Base-by-base conservation (phyloP, 2,113 vertebrate species). In the Tupaia tana region DNA sequence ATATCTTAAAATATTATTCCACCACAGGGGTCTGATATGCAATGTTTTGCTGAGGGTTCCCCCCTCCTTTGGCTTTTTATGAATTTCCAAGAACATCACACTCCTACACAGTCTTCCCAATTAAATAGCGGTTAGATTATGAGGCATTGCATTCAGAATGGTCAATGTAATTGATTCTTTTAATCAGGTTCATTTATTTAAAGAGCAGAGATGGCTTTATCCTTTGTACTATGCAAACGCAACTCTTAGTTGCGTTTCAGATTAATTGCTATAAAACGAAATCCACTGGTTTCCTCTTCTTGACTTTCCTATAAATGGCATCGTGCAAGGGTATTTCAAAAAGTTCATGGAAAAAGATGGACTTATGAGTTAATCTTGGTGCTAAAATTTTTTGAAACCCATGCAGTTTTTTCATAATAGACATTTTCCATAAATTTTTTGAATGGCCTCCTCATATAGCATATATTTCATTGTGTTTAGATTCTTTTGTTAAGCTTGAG, bases 1-100 rank as follows among this genome's bases (percentile, higher is more conserved):
- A 70, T 12, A 78, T 90, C 91, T 85, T 92, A 87, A 90, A 96
- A 90, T 88, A 92, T 86, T 85, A 80, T 89, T 85, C 80, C 29
- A 63, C 80, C 34, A 27, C 16, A 61, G 54, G 27, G 5, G 34
- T 71, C 24, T 77, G 54, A 34, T 43, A 69, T 52, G 20, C 18
- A 89, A 92, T 77, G 84, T 63, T 82, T 25, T 75, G 31, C 61
- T 80, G 34, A 86, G 27, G 43, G 54, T 67, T 86, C 66, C 90
- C 29, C 7, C 54, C 61, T 52, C 84, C 12, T 91, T 61, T 10
- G 54, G n/a, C 14, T 52, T 77, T 89, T 78, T 22, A 80, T 83
- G 75, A 89, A 85, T 93, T 91, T 84, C 80, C 43, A 92, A 95
- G 70, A 93, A 88, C 43, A 27, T 54, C 27, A 14, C 0, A 0